Base-by-base conservation (phyloP, 2,888 invertebrate genomes). In the Heteropelma amictum region DNA sequence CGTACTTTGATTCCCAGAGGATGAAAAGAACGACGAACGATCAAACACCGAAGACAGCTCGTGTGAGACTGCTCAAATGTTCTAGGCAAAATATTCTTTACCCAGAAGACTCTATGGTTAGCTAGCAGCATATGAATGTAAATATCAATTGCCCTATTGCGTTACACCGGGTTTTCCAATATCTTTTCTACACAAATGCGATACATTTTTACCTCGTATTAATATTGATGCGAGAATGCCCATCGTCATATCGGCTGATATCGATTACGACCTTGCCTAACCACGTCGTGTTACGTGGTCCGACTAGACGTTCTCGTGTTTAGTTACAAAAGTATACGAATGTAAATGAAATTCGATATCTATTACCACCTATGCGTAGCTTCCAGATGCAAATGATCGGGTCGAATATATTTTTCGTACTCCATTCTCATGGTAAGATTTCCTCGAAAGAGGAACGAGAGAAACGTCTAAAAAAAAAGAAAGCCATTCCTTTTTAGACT, bases 251-350 rank as follows among this genome's bases (percentile, higher is more conserved):
- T 26, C 54, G 54, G 60, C 54, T 67, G 54, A 65, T 35, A 64
- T 68, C 45, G 49, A 70, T 45, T 69, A 54, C 70, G 68, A 60
- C 78, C 77, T 78, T 75, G 65, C 14, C 26, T n/a, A 53, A 67
- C 12, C 64, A 23, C 45, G 38, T 78, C 74, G 38, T 69, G 40
- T 78, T 77, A 19, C 74, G 77, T 53, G 77, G 75, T 75, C 10
- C 28, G 47, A 14, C 65, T 70, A 58, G 56, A 47, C 26, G 26
- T 10, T 74, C 51, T 76, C 51, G 45, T 21, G 14, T 77, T 65
- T 38, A 75, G 42, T 12, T 65, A n/a, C n/a, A n/a, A n/a, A n/a
- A n/a, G 33, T 14, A 8, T 38, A 38, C 35, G 14, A 49, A 67
- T 58, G 54, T 28, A 71, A 56, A 53, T 60, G 35, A 53, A 35